These are phyloP conservation scores for Agrilus cyanescens DNA, from an alignment of 2,888 invertebrate genomes.

Conservation along the genomic window DNA sequence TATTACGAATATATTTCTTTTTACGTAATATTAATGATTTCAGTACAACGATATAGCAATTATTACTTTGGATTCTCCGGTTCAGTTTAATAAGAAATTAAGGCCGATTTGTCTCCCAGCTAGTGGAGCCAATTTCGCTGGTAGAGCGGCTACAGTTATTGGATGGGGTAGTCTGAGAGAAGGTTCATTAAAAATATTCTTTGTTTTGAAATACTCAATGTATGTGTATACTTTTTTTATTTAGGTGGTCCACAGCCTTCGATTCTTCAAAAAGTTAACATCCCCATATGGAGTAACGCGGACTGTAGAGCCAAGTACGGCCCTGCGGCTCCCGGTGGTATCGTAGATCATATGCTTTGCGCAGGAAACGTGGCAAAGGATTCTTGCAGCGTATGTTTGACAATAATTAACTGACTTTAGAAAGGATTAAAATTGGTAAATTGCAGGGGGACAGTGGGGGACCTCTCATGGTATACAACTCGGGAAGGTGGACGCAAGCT, in stretches of 20 bases:
- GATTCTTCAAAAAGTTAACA: constrained; percentile 69
- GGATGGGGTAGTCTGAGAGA: constrained; percentile 82
- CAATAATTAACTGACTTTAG: constrained; percentile 2
- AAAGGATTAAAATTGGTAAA: neutral
- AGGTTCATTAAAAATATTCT: constrained; percentile 37
- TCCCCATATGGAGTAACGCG: constrained; percentile 70
- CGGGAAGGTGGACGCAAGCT: constrained; percentile 68
- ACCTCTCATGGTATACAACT: constrained; percentile 64
- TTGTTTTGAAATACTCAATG: neutral
- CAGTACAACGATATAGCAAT: constrained; percentile 78
- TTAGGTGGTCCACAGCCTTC: constrained; percentile 73
- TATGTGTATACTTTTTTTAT: constrained; percentile 13
- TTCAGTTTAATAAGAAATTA: constrained; percentile 57
- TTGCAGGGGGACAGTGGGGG: constrained; percentile 79
- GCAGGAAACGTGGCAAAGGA: constrained; percentile 76
- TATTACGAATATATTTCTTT: neutral
- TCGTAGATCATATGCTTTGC: constrained; percentile 78
- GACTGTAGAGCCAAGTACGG: constrained; percentile 74
- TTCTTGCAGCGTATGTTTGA: constrained; percentile 74
- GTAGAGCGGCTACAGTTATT: constrained; percentile 65
- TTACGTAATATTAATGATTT: constrained; percentile 21
- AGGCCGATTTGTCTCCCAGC: constrained; percentile 67
- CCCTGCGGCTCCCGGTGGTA: constrained; percentile 77
- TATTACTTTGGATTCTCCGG: constrained; percentile 65
- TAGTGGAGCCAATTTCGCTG: constrained; percentile 43